Evolutionary conservation across 1,140 invertebrate genomes (phyloP), one percentile per base, ranked within the genome.

Genomic region (Teleogryllus occipitalis): DNA sequence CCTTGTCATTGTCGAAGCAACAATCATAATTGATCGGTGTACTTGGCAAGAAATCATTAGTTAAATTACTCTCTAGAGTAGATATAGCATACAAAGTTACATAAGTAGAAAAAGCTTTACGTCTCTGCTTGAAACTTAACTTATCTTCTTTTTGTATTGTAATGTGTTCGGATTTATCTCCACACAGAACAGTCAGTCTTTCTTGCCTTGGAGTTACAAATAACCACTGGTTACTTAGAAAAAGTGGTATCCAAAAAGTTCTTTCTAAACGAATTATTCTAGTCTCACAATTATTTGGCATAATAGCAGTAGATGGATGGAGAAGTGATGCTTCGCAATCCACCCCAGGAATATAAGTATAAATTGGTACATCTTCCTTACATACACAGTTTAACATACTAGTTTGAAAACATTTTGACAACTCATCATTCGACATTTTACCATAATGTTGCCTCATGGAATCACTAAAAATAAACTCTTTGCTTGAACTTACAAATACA

Each of bases 51-150:
- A 27, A 76, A 27, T 76, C 75, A 27, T 7, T 10, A 8, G 74
- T 74, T 74, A 74, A 8, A 74, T 74, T 74, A 74, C 21, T 27
- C 8, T 8, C n/a, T 8, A 27, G 22, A 27, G 75, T 76, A 15
- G 75, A 76, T 5, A 76, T 76, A 27, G 75, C 75, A 46, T 76
- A 76, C 21, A 76, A 46, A 8, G 27, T 76, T 76, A 76, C 27
- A 39, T 76, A 46, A 8, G 75, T 15, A 27, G 75, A 76, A 7
- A 27, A 76, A 27, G 8, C 75, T 39, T 76, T 76, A 39, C 75
- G 46, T 21, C 27, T 46, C 15, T 22, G 75, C 46, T 76, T 7
- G 5, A 76, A 39, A 8, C 21, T 76, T 76, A 76, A 27, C 46
- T 7, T 15, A 8, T 46, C 46, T 12, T 27, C 21, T n/a, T 39